Percentiles rank a stretch among this genome's conserved stretches.
These are phyloP conservation scores for Magallana angulata DNA, from an alignment of 1,140 invertebrate genomes.

Conservation along the genomic window DNA sequence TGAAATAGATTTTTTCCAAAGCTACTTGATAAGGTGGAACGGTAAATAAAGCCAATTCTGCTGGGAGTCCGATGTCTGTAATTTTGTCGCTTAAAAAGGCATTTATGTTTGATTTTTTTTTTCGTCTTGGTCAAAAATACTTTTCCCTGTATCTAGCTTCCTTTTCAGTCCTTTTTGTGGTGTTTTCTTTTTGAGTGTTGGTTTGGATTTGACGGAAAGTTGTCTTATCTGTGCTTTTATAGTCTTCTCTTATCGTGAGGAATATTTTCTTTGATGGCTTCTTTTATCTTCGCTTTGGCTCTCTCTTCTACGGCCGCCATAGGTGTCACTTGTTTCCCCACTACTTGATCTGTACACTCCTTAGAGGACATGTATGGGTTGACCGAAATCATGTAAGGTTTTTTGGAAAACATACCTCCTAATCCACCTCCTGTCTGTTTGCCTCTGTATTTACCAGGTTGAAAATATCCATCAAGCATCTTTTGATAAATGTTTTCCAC, in stretches of 20 bases:
- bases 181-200: not conserved
- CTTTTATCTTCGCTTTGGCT: too few relatives aligned
- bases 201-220: not conserved
- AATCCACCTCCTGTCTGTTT: not conserved
- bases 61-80: conserved; percentile 38
- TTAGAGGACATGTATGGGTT: too few relatives aligned
- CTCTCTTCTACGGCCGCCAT: too few relatives aligned
- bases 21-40: conserved; percentile 50
- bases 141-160: not conserved
- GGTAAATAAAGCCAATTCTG: conserved; percentile 45
- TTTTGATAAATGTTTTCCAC: conserved; percentile 18
- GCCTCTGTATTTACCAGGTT: not conserved
- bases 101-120: not conserved
- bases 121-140: too few relatives aligned
- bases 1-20: conserved; percentile 42
- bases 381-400: too few relatives aligned
- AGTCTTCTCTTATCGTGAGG: too few relatives aligned
- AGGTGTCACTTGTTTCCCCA: too few relatives aligned
- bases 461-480: conserved; percentile 3
- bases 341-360: too few relatives aligned
- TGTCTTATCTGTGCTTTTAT: conserved; percentile 14
- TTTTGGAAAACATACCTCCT: too few relatives aligned
- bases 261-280: too few relatives aligned
- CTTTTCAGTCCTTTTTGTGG: not conserved
- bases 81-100: conserved; percentile 40